These are phyloP conservation scores for Sphaerodactylus townsendi DNA, from an alignment of 2,113 vertebrate species.

Conservation along the genomic window DNA sequence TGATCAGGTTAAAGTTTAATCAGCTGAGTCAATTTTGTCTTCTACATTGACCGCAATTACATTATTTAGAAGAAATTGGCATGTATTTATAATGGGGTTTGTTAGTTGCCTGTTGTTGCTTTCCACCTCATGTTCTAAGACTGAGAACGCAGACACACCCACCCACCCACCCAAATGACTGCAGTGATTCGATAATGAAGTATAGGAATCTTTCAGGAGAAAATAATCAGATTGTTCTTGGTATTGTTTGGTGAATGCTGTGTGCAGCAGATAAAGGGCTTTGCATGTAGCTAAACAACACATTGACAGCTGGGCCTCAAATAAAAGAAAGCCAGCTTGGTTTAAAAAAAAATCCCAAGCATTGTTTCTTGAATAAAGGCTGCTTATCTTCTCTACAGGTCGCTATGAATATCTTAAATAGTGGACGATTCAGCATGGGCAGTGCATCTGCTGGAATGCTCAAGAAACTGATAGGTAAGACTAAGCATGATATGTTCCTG, in stretches of 20 bases:
- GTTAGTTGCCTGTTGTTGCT: neutral
- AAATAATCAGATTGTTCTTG: neutral
- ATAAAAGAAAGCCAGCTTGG: neutral
- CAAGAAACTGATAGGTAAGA: conserved; percentile 88
- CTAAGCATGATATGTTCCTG: neutral
- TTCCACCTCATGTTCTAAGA: neutral
- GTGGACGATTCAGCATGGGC: conserved; percentile 95
- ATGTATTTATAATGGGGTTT: neutral
- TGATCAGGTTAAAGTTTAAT: neutral
- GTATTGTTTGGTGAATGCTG: too few species aligned
- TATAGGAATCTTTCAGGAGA: neutral
- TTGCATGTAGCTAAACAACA: neutral
- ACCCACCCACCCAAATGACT: neutral
- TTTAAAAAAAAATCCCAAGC: neutral
- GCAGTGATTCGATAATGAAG: neutral
- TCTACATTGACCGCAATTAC: neutral
- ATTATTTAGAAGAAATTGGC: neutral
- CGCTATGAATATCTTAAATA: conserved; percentile 95
- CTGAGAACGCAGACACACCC: neutral
- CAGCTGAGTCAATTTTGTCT: too few species aligned
- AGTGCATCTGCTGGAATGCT: conserved; percentile 87
- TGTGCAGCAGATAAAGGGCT: neutral
- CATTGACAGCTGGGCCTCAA: neutral
- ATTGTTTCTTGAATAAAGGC: neutral
- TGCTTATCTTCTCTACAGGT: conserved; percentile 72